Evolutionary conservation across 2,113 vertebrate genomes (phyloP).

Genomic region (Delphinus delphis): DNA sequence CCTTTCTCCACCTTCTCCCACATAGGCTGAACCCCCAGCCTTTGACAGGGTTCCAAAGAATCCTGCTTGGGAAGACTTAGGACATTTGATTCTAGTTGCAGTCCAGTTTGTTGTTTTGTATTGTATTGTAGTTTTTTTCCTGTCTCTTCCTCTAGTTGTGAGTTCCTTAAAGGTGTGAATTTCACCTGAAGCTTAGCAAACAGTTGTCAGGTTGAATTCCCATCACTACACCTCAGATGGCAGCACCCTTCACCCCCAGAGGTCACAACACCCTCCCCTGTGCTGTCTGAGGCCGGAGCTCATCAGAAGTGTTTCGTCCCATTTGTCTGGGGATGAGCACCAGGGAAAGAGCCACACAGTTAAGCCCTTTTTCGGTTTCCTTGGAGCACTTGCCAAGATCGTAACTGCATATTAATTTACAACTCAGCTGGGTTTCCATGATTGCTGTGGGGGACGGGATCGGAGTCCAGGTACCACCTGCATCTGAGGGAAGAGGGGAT

Average conservation of each 20-base stretch:
- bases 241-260: not conserved
- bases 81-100: constrained; percentile 13
- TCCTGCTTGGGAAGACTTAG: not conserved
- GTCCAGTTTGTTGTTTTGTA: not conserved
- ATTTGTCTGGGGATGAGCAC: constrained; percentile 68
- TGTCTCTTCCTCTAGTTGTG: not conserved
- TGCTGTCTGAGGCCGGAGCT: not conserved
- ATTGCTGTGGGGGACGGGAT: not conserved
- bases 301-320: not conserved
- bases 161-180: not conserved
- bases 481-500: not conserved
- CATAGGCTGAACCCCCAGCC: not conserved
- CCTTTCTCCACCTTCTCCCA: not conserved
- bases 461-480: not conserved
- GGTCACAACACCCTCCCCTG: not conserved
- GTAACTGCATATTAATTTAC: constrained; percentile 76
- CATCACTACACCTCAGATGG: not conserved
- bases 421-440: constrained; percentile 53
- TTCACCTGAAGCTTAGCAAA: not conserved
- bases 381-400: constrained; percentile 71
- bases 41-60: not conserved
- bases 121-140: not conserved
- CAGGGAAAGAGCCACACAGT: constrained; percentile 78
- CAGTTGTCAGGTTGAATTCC: not conserved
- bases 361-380: constrained; percentile 74